These are phyloP conservation scores for Chrysemys picta DNA, from an alignment of 2,113 vertebrate genomes.

Conservation along the genomic window DNA sequence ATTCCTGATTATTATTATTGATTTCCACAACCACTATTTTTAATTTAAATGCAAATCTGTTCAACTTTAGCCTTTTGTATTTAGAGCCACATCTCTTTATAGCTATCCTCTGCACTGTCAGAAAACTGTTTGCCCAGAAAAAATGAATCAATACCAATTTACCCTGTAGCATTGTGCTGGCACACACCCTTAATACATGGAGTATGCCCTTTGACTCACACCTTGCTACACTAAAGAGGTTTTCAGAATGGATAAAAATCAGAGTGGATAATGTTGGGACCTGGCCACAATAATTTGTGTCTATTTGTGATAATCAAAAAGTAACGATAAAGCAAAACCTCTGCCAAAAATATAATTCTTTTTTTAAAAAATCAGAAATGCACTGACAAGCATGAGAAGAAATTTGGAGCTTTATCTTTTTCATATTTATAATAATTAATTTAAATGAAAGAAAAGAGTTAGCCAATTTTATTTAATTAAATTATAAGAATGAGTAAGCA, in stretches of 20 bases:
- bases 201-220: slow-evolving; percentile 57
- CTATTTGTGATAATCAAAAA: slow-evolving; percentile 52
- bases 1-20: slow-evolving; percentile 65
- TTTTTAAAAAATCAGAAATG: not conserved
- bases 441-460: slow-evolving; percentile 52
- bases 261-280: not conserved
- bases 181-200: slow-evolving; percentile 54
- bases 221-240: slow-evolving; percentile 40
- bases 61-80: slow-evolving; percentile 48
- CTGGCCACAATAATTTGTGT: slow-evolving; percentile 30
- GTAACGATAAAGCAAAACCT: slow-evolving; percentile 51
- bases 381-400: not conserved
- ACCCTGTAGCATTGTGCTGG: slow-evolving; percentile 28
- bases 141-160: slow-evolving; percentile 67
- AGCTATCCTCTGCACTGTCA: slow-evolving; percentile 6
- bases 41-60: slow-evolving; percentile 72
- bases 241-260: slow-evolving; percentile 58
- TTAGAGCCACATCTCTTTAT: slow-evolving; percentile 17
- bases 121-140: slow-evolving; percentile 59
- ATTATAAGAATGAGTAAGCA: slow-evolving; percentile 30
- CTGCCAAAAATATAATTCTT: not conserved
- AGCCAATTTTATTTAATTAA: slow-evolving; percentile 11
- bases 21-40: slow-evolving; percentile 61
- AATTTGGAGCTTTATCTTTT: slow-evolving; percentile 5
- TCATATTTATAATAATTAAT: not conserved